phyloP scores from a whole-genome alignment of 2,797 vertebrate species.

The Gobio occitaniae region DNA sequence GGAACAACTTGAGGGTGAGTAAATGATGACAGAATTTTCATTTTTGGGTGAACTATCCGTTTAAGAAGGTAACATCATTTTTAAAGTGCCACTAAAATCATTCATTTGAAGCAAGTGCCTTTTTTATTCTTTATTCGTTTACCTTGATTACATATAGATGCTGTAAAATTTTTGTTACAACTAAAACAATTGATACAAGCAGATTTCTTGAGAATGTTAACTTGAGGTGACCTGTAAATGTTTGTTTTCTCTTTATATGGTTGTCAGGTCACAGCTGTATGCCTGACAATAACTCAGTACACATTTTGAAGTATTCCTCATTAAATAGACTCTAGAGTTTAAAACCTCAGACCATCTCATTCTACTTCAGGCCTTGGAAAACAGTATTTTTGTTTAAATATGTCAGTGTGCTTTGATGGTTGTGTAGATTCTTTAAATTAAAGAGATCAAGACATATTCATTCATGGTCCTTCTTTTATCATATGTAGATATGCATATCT shows the following conservation, averaged over 20 bases:
- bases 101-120: constrained; percentile 31
- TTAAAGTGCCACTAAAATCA: neutral
- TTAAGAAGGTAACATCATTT: neutral
- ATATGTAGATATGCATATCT: neutral
- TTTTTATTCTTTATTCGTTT: neutral
- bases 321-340: neutral
- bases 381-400: constrained; percentile 24
- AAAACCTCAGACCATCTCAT: neutral
- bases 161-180: neutral
- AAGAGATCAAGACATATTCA: neutral
- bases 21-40: too few relatives aligned
- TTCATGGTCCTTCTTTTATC: neutral
- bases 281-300: neutral
- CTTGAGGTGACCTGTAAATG: neutral
- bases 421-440: constrained; percentile 45
- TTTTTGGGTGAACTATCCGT: too few relatives aligned
- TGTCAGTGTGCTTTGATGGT: neutral
- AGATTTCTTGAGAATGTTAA: neutral
- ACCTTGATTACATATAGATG: constrained; percentile 4
- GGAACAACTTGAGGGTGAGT: too few relatives aligned
- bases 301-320: constrained; percentile 1
- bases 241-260: neutral
- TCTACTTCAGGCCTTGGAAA: constrained; percentile 1
- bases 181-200: neutral
- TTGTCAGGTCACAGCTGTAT: neutral